Conservation (phyloP, 2,797 vertebrate genomes). For the Pseudotriccus pelzelni region DNA sequence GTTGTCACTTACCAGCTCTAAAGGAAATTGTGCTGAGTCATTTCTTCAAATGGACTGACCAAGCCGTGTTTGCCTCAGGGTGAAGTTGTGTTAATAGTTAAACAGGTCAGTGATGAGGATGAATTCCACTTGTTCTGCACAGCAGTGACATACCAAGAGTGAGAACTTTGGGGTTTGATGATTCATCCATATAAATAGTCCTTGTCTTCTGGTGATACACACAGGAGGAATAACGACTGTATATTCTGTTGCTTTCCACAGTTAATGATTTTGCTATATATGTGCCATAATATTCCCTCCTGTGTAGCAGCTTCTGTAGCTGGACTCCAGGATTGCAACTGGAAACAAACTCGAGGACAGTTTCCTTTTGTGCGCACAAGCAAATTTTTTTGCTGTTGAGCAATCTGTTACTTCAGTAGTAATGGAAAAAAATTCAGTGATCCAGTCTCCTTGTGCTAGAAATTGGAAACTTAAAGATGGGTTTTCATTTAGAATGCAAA, state of each 20-base stretch:
- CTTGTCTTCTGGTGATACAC: neutral
- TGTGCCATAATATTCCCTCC: neutral
- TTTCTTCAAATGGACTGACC: neutral
- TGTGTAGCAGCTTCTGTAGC: neutral
- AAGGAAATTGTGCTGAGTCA: neutral
- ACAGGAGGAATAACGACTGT: neutral
- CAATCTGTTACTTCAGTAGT: neutral
- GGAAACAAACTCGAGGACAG: neutral
- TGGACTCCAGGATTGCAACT: neutral
- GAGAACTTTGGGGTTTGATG: neutral
- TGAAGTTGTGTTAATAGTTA: neutral
- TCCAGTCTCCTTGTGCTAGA: neutral
- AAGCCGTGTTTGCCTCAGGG: neutral
- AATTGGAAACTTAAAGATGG: neutral
- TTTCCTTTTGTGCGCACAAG: neutral
- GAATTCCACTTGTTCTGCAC: neutral
- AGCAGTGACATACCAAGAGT: neutral
- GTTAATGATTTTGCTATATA: neutral
- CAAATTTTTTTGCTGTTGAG: neutral
- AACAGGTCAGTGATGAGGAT: neutral
- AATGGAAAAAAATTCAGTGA: neutral
- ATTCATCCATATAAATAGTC: neutral
- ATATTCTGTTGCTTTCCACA: neutral
- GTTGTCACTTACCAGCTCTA: neutral
- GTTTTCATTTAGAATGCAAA: neutral